These are phyloP conservation scores for Epicampocera succincta DNA, from an alignment of 2,888 invertebrate species.

Conservation along the genomic window DNA sequence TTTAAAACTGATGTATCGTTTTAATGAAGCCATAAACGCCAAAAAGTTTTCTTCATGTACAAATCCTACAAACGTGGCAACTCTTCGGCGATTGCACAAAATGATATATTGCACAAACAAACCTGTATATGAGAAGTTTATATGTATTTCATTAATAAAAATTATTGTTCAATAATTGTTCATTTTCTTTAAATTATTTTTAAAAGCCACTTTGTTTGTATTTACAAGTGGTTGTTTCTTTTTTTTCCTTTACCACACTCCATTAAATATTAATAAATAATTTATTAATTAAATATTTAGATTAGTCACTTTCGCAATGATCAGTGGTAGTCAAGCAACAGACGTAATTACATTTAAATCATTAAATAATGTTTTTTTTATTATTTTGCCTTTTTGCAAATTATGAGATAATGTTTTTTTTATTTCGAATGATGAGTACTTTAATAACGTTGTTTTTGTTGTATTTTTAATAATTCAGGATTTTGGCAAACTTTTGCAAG, in stretches of 20 bases:
- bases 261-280: conserved; percentile 36
- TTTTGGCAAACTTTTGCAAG: background rate
- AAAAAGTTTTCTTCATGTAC: too few relatives aligned
- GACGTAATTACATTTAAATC: conserved; percentile 19
- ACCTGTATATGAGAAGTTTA: too few relatives aligned
- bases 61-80: too few relatives aligned
- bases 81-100: too few relatives aligned
- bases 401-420: conserved; percentile 17
- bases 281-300: conserved; percentile 33
- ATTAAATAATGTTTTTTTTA: conserved; percentile 39
- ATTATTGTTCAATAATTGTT: too few relatives aligned
- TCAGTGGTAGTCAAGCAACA: conserved; percentile 17
- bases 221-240: background rate
- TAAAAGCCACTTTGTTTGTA: too few relatives aligned
- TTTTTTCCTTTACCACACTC: conserved; percentile 11
- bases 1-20: too few relatives aligned
- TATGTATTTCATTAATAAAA: too few relatives aligned
- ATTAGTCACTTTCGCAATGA: conserved; percentile 47
- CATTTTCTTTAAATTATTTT: too few relatives aligned
- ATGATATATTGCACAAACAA: too few relatives aligned
- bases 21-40: too few relatives aligned
- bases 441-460: background rate
- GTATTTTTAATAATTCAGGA: background rate
- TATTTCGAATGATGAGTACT: conserved; percentile 1
- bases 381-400: background rate